Percentiles rank a stretch among this genome's conserved stretches.
Evolutionary conservation across 2,113 vertebrate genomes (phyloP).

Genomic region (Cygnus atratus): DNA sequence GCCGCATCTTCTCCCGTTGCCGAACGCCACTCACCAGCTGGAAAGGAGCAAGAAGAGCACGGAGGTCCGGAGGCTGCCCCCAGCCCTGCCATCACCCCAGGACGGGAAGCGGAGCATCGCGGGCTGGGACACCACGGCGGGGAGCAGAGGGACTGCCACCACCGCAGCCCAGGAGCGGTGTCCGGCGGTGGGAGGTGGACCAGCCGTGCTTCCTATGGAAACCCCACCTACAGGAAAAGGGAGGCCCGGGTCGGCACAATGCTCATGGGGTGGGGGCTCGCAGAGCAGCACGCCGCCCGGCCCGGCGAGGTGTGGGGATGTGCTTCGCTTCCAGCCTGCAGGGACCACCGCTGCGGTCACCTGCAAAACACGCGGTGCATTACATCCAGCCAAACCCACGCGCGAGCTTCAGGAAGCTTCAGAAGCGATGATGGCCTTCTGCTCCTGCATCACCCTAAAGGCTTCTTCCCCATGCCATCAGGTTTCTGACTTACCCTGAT

Average conservation of each 20-base stretch:
- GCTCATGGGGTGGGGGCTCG: neutral
- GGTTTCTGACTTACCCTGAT: neutral
- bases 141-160: neutral
- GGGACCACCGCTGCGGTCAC: neutral
- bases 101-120: neutral
- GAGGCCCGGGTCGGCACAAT: conserved; percentile 70
- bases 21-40: neutral
- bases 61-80: neutral
- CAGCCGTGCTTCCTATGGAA: conserved; percentile 80
- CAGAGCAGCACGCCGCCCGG: neutral
- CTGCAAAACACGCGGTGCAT: neutral
- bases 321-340: neutral
- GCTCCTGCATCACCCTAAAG: neutral
- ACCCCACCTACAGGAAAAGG: conserved; percentile 86
- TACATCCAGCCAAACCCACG: neutral
- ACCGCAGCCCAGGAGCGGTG: neutral
- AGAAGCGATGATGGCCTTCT: neutral
- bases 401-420: fast-evolving
- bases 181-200: conserved; percentile 63
- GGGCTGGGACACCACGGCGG: neutral
- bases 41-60: neutral
- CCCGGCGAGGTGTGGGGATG: neutral
- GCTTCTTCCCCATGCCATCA: fast-evolving
- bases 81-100: neutral
- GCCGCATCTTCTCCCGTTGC: neutral